Conservation (phyloP, 2,888 invertebrate species). For the Creontiades dilutus region DNA sequence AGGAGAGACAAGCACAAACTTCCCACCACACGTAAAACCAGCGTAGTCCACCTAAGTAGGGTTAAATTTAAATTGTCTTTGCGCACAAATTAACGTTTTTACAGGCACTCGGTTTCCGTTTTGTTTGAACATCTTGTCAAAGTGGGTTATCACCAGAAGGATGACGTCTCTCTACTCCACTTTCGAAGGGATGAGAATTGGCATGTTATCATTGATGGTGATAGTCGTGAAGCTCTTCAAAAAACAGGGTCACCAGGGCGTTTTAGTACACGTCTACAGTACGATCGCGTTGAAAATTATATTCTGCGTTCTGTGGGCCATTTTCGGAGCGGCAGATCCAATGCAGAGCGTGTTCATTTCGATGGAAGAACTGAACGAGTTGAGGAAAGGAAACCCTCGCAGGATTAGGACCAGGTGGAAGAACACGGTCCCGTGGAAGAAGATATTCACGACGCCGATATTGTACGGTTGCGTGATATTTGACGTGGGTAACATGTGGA, state of each 20-base stretch:
- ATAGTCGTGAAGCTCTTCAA: neutral
- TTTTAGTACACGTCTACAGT: neutral
- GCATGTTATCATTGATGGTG: neutral
- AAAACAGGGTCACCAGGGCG: neutral
- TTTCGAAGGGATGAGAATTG: neutral
- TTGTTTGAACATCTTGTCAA: constrained; percentile 3
- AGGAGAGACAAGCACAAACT: too few relatives aligned
- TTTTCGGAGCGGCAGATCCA: constrained; percentile 51
- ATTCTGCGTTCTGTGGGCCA: constrained; percentile 28
- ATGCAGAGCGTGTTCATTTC: constrained; percentile 1
- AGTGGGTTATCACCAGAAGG: neutral
- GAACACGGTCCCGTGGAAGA: neutral
- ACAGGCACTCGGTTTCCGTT: constrained; percentile 28
- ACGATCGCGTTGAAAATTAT: neutral
- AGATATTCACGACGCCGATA: constrained; percentile 1
- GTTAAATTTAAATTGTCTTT: too few relatives aligned
- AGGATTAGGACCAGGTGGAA: neutral
- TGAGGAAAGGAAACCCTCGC: neutral
- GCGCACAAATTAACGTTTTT: too few relatives aligned
- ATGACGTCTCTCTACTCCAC: neutral
- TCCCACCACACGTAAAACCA: too few relatives aligned
- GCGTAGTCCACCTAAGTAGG: too few relatives aligned
- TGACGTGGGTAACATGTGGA: constrained; percentile 1
- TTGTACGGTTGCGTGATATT: neutral
- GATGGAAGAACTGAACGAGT: neutral